These are phyloP conservation scores for Diachrysia chrysitis DNA, from an alignment of 2,888 invertebrate species.

Conservation along the genomic window DNA sequence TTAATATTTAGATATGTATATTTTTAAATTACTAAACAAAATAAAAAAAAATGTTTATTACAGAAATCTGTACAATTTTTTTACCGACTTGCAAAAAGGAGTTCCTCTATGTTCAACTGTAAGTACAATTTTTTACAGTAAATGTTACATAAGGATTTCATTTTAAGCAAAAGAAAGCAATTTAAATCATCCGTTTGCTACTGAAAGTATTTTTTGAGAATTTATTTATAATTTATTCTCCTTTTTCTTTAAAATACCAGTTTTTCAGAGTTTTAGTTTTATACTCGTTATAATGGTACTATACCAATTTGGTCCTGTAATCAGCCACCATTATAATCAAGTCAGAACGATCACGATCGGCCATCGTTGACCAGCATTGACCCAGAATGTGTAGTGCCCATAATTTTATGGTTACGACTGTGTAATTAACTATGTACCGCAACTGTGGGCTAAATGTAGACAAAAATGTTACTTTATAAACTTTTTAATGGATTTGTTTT, in stretches of 20 bases:
- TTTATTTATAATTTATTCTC: no score
- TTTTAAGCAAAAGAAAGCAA: no score
- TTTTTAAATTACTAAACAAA: constrained; percentile 8
- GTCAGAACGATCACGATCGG: constrained; percentile 39
- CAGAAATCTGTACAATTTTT: no score
- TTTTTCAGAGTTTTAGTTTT: neutral
- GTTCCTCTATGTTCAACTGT: no score
- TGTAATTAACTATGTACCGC: constrained; percentile 48
- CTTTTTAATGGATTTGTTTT: neutral
- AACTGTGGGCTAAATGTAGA: constrained; percentile 34
- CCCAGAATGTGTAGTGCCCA: constrained; percentile 59
- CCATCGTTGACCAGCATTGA: constrained; percentile 56
- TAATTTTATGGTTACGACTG: constrained; percentile 53
- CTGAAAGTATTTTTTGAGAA: no score
- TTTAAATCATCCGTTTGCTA: no score
- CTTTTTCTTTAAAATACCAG: no score
- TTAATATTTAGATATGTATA: constrained; percentile 23
- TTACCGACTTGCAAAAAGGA: no score
- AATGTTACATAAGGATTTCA: no score
- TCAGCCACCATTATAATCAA: constrained; percentile 29
- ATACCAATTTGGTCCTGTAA: constrained; percentile 23
- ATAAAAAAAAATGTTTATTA: no score
- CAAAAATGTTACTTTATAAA: neutral
- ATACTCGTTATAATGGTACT: neutral
- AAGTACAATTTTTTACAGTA: no score